Base-by-base conservation (phyloP, 2,113 vertebrate species). In the Todiramphus chloris region DNA sequence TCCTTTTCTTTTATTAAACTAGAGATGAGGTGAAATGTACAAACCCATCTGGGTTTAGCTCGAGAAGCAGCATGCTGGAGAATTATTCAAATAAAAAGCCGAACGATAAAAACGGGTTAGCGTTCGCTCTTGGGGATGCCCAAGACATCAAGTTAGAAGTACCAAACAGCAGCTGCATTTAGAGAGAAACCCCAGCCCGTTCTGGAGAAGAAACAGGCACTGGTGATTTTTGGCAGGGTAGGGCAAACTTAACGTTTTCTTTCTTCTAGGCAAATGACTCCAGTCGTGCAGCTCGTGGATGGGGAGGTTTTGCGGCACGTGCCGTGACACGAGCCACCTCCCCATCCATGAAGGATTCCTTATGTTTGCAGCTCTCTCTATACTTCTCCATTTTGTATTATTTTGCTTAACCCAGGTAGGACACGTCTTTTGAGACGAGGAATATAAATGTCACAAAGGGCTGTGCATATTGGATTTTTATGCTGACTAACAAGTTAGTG, bases 371-470 rank as follows among this genome's bases (percentile, higher is more conserved):
- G 51, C 27, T 75, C 39, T 66, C 1, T 6, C 28, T 48, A 14
- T 55, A 70, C 19, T 75, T 9, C 4, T 13, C 51, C 13, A 8
- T 62, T 81, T 56, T 2, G 0, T 9, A 3, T 51, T 56, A 7
- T 28, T 77, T 66, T 62, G 56, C 59, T 80, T 69, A 76, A 33
- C 14, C 70, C 7, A 3, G 72, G 39, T 66, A 79, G 53, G 56
- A 56, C 14, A 5, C 12, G 1, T 35, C 3, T 58, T 73, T 78
- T 37, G 73, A 55, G 63, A 35, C 69, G 74, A 48, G 91, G 48
- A 4, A 5, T 63, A 20, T 5, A 46, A 13, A 46, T 64, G 1
- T 39, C 80, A 30, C 48, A 70, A 33, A 74, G 51, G 27, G 19
- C 37, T 74, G 74, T 37, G 85, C 50, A 15, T 30, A 1, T 3